phyloP scores from a whole-genome alignment of 2,888 invertebrate genomes.

The Macaria notata region DNA sequence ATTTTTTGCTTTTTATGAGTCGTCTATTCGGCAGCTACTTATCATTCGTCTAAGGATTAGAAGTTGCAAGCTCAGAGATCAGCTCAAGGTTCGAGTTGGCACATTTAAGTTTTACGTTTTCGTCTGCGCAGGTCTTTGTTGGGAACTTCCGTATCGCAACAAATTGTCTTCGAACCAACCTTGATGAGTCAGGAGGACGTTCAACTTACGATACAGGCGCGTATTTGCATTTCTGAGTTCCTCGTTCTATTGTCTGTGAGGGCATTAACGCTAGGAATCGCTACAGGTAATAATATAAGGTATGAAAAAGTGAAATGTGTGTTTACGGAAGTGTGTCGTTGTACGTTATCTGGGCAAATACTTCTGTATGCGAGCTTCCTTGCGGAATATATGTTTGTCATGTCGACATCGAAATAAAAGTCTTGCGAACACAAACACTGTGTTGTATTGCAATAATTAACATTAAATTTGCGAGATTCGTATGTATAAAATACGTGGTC shows the following conservation, averaged over 20 bases:
- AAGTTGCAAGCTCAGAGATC: conserved; percentile 13
- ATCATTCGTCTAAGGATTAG: conserved; percentile 5
- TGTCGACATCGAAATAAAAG: no score
- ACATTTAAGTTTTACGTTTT: conserved; percentile 10
- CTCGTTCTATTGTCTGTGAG: conserved; percentile 36
- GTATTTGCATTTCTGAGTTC: conserved; percentile 36
- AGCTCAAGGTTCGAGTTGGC: conserved; percentile 16
- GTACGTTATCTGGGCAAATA: conserved; percentile 1
- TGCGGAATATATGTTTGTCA: not conserved
- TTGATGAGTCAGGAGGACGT: conserved; percentile 39
- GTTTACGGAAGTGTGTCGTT: conserved; percentile 11
- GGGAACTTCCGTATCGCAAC: conserved; percentile 30
- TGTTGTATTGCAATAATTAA: no score
- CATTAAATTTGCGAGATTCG: no score
- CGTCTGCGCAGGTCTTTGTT: conserved; percentile 25
- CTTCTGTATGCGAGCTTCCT: conserved; percentile 4
- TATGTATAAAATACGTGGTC: no score
- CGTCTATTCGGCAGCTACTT: not conserved
- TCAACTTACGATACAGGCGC: conserved; percentile 31
- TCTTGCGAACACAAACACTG: no score
- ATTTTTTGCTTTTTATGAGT: no score
- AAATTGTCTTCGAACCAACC: conserved; percentile 30
- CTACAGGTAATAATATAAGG: not conserved
- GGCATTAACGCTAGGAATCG: conserved; percentile 16
- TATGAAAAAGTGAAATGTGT: conserved; percentile 22